Evolutionary conservation across 1,140 invertebrate species (phyloP).

Genomic region (Thalassaphorura encarpata): DNA sequence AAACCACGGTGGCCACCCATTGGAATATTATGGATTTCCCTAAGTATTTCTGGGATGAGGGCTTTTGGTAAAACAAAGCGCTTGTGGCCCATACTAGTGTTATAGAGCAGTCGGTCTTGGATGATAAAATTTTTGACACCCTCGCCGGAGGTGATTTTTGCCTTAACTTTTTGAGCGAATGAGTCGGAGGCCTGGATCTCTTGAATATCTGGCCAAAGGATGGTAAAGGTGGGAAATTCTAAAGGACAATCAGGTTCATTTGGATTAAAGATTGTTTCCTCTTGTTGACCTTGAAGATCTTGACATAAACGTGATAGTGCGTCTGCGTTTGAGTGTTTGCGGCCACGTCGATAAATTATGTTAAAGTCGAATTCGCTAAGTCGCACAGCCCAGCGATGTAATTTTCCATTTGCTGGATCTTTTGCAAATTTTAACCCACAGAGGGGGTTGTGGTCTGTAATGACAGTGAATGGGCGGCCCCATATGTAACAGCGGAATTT

Average conservation of each 20-base stretch:
- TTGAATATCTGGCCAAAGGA: neutral
- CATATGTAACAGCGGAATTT: neutral
- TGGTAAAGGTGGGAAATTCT: neutral
- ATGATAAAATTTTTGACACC: neutral
- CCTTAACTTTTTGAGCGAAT: neutral
- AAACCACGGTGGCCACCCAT: neutral
- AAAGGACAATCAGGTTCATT: neutral
- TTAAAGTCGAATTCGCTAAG: neutral
- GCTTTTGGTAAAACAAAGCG: neutral
- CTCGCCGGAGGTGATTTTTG: neutral
- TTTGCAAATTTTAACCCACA: neutral
- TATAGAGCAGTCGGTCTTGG: neutral
- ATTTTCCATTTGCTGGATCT: neutral
- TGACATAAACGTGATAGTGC: neutral
- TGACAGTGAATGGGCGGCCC: neutral
- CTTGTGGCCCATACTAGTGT: neutral
- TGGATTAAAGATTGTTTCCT: neutral
- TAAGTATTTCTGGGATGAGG: neutral
- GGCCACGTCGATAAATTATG: neutral
- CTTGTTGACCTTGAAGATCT: neutral
- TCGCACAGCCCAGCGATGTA: constrained; percentile 1
- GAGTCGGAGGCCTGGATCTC: neutral
- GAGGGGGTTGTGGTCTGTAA: constrained; percentile 3
- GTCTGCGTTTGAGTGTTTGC: neutral
- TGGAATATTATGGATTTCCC: neutral